A percentile compares a stretch with the other conserved stretches of the same genome.
Conservation (phyloP, 2,888 invertebrate genomes). For the Linnaemya vulpina region DNA sequence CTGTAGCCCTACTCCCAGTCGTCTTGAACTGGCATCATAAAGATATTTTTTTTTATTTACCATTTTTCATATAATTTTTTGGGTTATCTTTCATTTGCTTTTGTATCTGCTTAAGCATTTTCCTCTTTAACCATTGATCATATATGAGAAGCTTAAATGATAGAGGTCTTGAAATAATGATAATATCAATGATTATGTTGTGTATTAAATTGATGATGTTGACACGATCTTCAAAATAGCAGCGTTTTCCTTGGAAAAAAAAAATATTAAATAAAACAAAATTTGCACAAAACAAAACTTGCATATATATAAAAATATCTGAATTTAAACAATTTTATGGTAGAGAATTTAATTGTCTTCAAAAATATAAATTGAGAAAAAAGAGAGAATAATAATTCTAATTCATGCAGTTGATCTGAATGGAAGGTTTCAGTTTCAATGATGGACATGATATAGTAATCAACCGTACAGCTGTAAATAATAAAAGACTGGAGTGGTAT, state of each 20-base stretch:
- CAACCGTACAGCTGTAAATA: too few relatives aligned
- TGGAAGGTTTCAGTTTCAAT: too few relatives aligned
- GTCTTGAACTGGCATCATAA: not conserved
- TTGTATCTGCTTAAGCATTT: not conserved
- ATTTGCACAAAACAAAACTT: not conserved
- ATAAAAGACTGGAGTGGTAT: too few relatives aligned
- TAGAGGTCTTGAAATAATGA: slow-evolving; percentile 62
- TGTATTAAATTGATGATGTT: slow-evolving; percentile 61
- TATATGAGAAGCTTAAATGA: slow-evolving; percentile 66
- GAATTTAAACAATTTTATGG: too few relatives aligned
- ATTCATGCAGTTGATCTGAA: too few relatives aligned
- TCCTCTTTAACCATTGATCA: slow-evolving; percentile 44
- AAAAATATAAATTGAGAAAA: too few relatives aligned
- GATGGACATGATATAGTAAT: too few relatives aligned
- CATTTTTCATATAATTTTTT: slow-evolving; percentile 12
- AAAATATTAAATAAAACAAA: not conserved
- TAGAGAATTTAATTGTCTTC: too few relatives aligned
- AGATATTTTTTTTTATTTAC: not conserved
- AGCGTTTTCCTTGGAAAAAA: not conserved
- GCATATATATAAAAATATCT: not conserved
- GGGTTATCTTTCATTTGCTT: slow-evolving; percentile 42
- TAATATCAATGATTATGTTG: slow-evolving; percentile 68
- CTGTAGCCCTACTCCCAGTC: not conserved
- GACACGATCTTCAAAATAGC: slow-evolving; percentile 68
- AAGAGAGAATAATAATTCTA: too few relatives aligned